phyloP scores from a whole-genome alignment of 2,888 invertebrate species.

The Branchipolynoe longqiensis region DNA sequence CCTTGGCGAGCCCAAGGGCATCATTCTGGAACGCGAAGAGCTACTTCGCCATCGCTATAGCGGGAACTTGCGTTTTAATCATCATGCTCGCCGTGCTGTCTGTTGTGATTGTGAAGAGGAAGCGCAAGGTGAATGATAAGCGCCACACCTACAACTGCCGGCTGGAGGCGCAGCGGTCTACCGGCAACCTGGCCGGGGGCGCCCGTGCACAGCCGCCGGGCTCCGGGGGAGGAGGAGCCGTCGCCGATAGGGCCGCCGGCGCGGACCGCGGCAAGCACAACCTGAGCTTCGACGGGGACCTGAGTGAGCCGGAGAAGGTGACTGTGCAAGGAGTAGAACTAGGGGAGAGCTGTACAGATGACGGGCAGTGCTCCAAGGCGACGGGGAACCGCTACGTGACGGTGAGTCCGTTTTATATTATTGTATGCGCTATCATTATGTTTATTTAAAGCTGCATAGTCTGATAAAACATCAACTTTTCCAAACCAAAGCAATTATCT shows the following conservation, averaged over 20 bases:
- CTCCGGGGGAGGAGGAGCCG: no score
- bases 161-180: constrained; percentile 46
- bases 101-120: constrained; percentile 30
- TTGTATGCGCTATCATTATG: no score
- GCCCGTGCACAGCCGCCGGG: neutral
- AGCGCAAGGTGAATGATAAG: constrained; percentile 8
- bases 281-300: constrained; percentile 33
- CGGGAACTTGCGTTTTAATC: constrained; percentile 32
- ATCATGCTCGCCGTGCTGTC: constrained; percentile 7
- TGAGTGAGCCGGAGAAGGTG: constrained; percentile 43
- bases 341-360: constrained; percentile 43
- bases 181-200: neutral
- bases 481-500: no score
- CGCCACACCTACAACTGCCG: constrained; percentile 53
- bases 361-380: constrained; percentile 20
- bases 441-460: no score
- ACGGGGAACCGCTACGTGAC: constrained; percentile 31
- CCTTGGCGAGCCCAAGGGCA: neutral
- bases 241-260: no score
- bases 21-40: constrained; percentile 52
- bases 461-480: no score
- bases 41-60: constrained; percentile 39
- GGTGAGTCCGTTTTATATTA: no score
- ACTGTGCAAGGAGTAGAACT: constrained; percentile 47
- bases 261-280: constrained; percentile 26